A percentile compares a stretch with the other conserved stretches of the same genome.
phyloP scores from a whole-genome alignment of 2,113 vertebrate species.

The Ptilonorhynchus violaceus region DNA sequence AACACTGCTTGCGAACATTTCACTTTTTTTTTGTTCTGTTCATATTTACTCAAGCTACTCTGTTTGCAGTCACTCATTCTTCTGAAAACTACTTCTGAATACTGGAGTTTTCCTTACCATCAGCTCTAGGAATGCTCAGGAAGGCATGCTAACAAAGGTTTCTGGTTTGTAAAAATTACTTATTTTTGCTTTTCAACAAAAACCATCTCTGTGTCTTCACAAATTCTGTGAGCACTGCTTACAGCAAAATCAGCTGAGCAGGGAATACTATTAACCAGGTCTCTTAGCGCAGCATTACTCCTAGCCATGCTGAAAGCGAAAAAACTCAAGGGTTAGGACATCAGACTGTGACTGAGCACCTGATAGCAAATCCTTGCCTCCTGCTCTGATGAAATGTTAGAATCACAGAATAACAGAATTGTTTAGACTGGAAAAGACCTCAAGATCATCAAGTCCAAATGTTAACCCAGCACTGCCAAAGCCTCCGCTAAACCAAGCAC shows the following conservation, averaged over 20 bases:
- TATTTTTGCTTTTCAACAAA: neutral
- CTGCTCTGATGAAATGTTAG: neutral
- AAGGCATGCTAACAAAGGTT: neutral
- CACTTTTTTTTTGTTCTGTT: neutral
- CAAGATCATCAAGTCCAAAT: neutral
- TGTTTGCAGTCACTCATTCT: neutral
- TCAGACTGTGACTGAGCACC: neutral
- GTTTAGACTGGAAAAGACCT: neutral
- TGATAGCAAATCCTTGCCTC: neutral
- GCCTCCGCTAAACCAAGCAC: neutral
- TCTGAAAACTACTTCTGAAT: neutral
- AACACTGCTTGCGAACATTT: neutral
- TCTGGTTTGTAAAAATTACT: neutral
- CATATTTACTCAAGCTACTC: neutral
- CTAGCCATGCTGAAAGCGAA: neutral
- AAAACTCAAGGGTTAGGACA: neutral
- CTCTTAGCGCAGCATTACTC: neutral
- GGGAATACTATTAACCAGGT: neutral
- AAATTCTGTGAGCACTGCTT: neutral
- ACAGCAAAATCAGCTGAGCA: neutral
- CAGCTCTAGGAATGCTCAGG: neutral
- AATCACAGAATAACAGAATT: neutral
- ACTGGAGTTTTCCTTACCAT: neutral
- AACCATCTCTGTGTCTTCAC: neutral
- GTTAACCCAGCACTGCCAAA: neutral